Base-by-base conservation (phyloP, 2,113 vertebrate species). In the Scolopax mira region DNA sequence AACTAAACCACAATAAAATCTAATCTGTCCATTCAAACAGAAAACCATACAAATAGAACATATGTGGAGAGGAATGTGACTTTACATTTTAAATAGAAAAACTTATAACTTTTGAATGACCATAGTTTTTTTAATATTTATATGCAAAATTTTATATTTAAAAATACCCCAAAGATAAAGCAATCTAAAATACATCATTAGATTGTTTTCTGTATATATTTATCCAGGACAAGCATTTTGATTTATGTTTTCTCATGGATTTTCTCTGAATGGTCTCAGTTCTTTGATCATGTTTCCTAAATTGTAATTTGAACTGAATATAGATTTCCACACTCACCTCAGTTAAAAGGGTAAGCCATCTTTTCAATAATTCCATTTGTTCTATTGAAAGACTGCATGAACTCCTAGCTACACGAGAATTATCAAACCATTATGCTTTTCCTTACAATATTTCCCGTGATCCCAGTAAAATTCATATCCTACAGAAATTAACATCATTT, bases 161-260 rank as follows among this genome's bases (percentile, higher is more conserved):
- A 33, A 61, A 61, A 33, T 30, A 37, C 3, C 0, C 1, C 22
- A 73, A 72, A 78, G 14, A n/a, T 42, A 80, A 72, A 60, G 3
- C 3, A 18, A 31, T 31, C 9, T 65, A 51, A 84, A 93, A 31
- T 37, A 28, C 3, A 62, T 37, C 9, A 27, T 52, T 72, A 7
- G 9, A 12, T 58, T 22, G 0, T 11, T 70, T 89, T 57, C 39
- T 52, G 11, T 24, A 69, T 1, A 2, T 41, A 24, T 51, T 87
- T 84, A 25, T 51, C 31, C 73, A 80, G 25, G 25, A n/a, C 3
- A 74, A 73, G 9, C 9, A 60, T 61, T 89, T 64, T 69, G 12
- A 46, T 46, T 69, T 60, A 25, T 0, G 2, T 41, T 51, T 64
- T 52, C 10, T 65, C 3, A 7, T 19, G 0, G 2, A 11, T 73